Evolutionary conservation across 2,888 invertebrate species (phyloP).

Genomic region (Onthophagus sagittarius): DNA sequence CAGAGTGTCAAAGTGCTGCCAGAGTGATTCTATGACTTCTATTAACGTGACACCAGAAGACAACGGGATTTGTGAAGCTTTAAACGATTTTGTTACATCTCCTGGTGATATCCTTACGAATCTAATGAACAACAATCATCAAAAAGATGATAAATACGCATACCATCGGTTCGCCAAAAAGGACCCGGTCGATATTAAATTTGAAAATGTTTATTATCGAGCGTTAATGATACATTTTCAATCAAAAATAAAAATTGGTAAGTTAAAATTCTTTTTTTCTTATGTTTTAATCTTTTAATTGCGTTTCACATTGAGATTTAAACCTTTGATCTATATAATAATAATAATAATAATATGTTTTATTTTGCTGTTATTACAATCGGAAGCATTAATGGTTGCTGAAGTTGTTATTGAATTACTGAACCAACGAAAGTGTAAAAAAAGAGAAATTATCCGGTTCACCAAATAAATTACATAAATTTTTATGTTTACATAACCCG

Average conservation of each 20-base stretch:
- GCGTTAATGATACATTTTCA: conserved; percentile 55
- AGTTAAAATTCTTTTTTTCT: conserved; percentile 47
- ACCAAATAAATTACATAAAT: neutral
- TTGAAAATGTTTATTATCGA: conserved; percentile 63
- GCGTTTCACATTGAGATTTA: neutral
- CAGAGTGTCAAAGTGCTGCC: conserved; percentile 41
- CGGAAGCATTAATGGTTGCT: neutral
- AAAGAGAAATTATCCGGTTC: neutral
- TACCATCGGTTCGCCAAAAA: conserved; percentile 54
- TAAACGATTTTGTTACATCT: conserved; percentile 31
- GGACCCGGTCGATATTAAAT: conserved; percentile 64
- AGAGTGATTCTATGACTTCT: conserved; percentile 37
- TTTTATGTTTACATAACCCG: neutral
- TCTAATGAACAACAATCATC: conserved; percentile 31
- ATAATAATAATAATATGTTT: too few relatives aligned
- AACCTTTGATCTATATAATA: neutral
- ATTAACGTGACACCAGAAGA: conserved; percentile 31
- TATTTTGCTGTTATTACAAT: neutral
- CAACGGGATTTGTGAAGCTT: conserved; percentile 32
- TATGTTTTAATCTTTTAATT: neutral
- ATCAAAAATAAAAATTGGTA: conserved; percentile 57
- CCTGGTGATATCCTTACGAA: conserved; percentile 24
- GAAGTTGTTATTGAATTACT: neutral
- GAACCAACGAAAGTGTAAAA: neutral
- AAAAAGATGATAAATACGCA: conserved; percentile 28